phyloP scores from a whole-genome alignment of 2,113 vertebrate genomes.

The Perognathus longimembris region DNA sequence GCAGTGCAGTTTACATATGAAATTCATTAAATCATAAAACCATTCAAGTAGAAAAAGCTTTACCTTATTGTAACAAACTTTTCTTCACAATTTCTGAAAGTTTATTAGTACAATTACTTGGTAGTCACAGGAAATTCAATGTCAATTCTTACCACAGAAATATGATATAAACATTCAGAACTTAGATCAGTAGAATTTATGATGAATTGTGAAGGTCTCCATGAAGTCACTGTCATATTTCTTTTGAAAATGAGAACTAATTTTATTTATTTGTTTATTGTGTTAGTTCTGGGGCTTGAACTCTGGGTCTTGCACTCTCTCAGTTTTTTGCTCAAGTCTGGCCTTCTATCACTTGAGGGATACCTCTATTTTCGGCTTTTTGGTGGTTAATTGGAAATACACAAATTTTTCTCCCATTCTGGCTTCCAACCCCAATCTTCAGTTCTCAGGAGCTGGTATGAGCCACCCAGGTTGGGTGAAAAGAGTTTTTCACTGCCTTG shows the following conservation, averaged over 20 bases:
- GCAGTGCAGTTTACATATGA: not conserved
- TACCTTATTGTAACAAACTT: not conserved
- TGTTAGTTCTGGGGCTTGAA: too few relatives aligned
- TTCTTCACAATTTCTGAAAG: conserved; percentile 34
- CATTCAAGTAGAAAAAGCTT: conserved; percentile 48
- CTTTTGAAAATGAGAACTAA: conserved; percentile 38
- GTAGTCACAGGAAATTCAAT: conserved; percentile 16
- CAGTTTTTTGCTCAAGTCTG: too few relatives aligned
- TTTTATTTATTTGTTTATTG: too few relatives aligned
- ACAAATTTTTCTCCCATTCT: too few relatives aligned
- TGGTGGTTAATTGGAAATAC: too few relatives aligned
- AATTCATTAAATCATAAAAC: conserved; percentile 23
- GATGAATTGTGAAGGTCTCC: not conserved
- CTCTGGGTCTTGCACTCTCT: too few relatives aligned
- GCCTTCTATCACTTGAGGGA: too few relatives aligned
- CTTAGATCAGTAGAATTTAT: conserved; percentile 9
- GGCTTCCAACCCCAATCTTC: too few relatives aligned
- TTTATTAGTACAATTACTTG: conserved; percentile 17
- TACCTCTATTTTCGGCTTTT: too few relatives aligned
- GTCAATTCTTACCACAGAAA: conserved; percentile 12
- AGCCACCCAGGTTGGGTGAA: too few relatives aligned
- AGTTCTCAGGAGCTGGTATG: too few relatives aligned
- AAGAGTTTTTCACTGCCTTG: not conserved
- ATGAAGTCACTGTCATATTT: conserved; percentile 1
- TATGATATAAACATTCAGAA: not conserved